These are phyloP conservation scores for Micromussa lordhowensis DNA, from an alignment of 92 coral and sea anemone genomes.

Conservation along the genomic window DNA sequence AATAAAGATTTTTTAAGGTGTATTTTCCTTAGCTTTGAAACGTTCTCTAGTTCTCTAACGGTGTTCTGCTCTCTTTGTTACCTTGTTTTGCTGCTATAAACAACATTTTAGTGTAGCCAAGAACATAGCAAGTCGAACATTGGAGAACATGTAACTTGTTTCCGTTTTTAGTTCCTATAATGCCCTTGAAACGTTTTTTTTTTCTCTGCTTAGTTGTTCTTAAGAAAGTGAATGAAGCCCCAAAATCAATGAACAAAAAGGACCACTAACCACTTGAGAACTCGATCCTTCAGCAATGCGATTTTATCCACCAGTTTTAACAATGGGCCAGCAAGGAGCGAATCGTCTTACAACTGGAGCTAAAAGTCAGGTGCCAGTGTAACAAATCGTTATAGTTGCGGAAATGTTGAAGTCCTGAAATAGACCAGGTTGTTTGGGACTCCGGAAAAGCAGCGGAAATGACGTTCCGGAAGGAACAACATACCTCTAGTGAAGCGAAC, in stretches of 20 bases:
- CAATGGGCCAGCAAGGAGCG: too few species aligned
- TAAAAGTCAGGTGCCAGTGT: background rate
- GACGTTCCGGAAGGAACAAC: slow-evolving; percentile 50
- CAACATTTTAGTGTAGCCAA: background rate
- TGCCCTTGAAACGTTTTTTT: background rate
- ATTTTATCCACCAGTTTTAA: background rate
- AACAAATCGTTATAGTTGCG: background rate
- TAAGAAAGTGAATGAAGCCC: background rate
- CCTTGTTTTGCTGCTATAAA: background rate
- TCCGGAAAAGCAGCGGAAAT: slow-evolving; percentile 19
- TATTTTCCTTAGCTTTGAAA: background rate
- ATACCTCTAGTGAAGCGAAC: slow-evolving; percentile 31
- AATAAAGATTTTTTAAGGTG: background rate
- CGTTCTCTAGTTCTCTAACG: background rate
- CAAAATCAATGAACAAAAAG: background rate
- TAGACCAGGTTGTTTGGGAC: background rate
- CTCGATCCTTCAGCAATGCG: background rate
- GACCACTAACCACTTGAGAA: background rate
- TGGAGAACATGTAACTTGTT: background rate
- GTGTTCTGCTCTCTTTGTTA: background rate
- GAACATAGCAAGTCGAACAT: background rate
- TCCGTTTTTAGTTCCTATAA: slow-evolving; percentile 11
- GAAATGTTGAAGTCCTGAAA: background rate
- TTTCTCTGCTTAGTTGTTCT: background rate
- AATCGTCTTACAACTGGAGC: background rate